Percentiles rank a stretch among this genome's conserved stretches.
Evolutionary conservation across 2,797 vertebrate species (phyloP).

Genomic region (Sebastes steindachneri): DNA sequence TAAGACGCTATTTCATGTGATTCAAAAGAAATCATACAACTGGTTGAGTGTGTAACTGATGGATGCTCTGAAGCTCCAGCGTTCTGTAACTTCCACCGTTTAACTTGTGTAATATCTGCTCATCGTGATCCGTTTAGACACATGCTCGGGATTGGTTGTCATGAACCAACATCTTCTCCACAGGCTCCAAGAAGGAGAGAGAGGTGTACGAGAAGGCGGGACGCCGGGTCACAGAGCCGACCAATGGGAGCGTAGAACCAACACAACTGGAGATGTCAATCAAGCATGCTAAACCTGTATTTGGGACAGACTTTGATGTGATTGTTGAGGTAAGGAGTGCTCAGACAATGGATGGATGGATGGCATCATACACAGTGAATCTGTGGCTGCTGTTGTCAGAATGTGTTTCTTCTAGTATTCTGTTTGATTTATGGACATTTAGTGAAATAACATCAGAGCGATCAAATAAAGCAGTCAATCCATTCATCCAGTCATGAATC

Average conservation of each 20-base stretch:
- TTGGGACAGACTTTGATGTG: conserved; percentile 85
- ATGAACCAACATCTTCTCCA: background rate
- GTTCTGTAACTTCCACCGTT: background rate
- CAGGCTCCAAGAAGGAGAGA: conserved; percentile 84
- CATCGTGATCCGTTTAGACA: background rate
- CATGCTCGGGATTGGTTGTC: background rate
- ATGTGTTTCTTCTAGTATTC: background rate
- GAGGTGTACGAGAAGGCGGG: conserved; percentile 80
- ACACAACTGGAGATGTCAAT: conserved; percentile 73
- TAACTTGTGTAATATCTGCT: background rate
- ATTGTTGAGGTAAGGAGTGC: conserved; percentile 73
- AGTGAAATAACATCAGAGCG: background rate
- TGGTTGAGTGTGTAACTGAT: background rate
- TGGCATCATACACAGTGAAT: background rate
- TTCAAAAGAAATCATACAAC: background rate
- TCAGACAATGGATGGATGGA: background rate
- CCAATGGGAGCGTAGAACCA: background rate
- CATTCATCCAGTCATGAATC: background rate
- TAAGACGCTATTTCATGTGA: background rate
- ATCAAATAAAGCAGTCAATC: background rate
- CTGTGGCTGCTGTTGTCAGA: background rate
- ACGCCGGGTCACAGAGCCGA: conserved; percentile 16
- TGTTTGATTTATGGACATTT: background rate
- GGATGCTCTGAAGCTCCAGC: background rate
- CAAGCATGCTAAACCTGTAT: conserved; percentile 74